A percentile compares a stretch with the other conserved stretches of the same genome.
These are phyloP conservation scores for Neodon shergylaensis DNA, from an alignment of 2,113 vertebrate genomes.

Conservation along the genomic window DNA sequence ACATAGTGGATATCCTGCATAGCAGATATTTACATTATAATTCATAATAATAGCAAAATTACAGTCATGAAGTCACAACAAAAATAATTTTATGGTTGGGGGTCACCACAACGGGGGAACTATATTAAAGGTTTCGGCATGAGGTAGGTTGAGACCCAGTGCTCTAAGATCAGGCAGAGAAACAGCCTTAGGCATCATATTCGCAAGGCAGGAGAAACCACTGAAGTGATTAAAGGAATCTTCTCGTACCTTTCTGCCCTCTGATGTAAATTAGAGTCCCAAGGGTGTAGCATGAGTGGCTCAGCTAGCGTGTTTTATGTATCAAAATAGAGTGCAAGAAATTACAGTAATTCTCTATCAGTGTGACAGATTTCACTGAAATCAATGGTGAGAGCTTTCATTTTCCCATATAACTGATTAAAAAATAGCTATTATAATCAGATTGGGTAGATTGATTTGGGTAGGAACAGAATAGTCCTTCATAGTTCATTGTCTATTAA, in stretches of 20 bases:
- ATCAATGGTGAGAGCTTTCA: not conserved
- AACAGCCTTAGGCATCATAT: not conserved
- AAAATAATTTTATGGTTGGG: not conserved
- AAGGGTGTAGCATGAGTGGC: not conserved
- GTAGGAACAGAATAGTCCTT: not conserved
- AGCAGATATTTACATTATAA: not conserved
- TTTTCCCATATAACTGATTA: not conserved
- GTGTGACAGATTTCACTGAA: not conserved
- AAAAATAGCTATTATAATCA: conserved; percentile 5
- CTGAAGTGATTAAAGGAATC: not conserved
- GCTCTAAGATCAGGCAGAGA: not conserved
- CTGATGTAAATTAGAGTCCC: not conserved
- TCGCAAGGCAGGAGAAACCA: not conserved
- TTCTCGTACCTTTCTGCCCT: not conserved
- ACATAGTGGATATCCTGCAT: not conserved
- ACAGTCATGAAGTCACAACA: not conserved
- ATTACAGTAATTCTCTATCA: not conserved
- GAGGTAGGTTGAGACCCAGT: not conserved
- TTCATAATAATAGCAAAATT: not conserved
- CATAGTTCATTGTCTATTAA: not conserved
- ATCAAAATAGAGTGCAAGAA: not conserved
- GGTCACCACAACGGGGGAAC: not conserved
- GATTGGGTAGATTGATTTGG: not conserved
- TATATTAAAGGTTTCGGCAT: not conserved
- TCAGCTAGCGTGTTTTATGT: not conserved